Base-by-base conservation (phyloP, 2,888 invertebrate genomes). In the Lissocephala sabroskyi region DNA sequence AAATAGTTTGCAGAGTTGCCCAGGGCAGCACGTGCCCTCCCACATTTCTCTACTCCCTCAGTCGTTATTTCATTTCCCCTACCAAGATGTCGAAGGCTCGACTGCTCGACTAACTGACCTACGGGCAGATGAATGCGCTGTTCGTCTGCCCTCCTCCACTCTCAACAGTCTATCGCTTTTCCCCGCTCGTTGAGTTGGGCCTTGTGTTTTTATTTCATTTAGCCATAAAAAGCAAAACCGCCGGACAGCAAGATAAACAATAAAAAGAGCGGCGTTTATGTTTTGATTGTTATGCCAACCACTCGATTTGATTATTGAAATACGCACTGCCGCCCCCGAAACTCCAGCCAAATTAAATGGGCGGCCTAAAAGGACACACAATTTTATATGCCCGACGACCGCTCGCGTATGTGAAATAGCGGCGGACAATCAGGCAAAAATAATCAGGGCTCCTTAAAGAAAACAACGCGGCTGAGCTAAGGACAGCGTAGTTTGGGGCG, bases 151-250 rank as follows among this genome's bases (percentile, higher is more conserved):
- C 23, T 23, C 23, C n/a, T n/a, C n/a, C n/a, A n/a, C n/a, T n/a
- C n/a, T n/a, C n/a, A n/a, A n/a, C n/a, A n/a, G n/a, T n/a, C n/a
- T n/a, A n/a, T n/a, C n/a, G n/a, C n/a, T n/a, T n/a, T n/a, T n/a
- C n/a, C n/a, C n/a, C n/a, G n/a, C n/a, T n/a, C 56, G 39, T 56
- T 52, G 46, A 30, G 48, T 17, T 40, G 29, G 35, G 33, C 3
- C 23, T 19, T 19, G 47, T 54, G 51, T 37, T 23, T 33, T 49
- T 41, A 56, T 56, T 52, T 56, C 54, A 56, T 58, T 55, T 37
- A 28, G n/a, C 11, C 17, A 26, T 4, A 19, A 37, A 32, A 37
- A 28, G 41, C 19, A 23, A 26, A 17, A 41, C 32, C 26, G 23
- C 32, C 17, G 23, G 23, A 26, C 41, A 39, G 41, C n/a, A 14